Evolutionary conservation across 2,888 invertebrate genomes (phyloP).

Genomic region (Heliconius aoede): DNA sequence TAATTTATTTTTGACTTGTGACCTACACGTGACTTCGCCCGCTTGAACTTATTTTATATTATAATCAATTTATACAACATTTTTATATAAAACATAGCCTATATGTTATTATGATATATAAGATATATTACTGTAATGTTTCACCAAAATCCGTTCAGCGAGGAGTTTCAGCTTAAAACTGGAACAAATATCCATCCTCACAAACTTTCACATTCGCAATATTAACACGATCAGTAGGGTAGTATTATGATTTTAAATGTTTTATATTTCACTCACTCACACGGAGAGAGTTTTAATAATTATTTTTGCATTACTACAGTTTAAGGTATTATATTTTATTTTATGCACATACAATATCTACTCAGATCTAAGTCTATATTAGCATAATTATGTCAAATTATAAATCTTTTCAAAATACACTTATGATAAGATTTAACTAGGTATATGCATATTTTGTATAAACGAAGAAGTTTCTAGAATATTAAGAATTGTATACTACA

Average conservation of each 20-base stretch:
- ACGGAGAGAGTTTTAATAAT: neutral
- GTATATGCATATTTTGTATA: neutral
- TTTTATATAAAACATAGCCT: too few relatives aligned
- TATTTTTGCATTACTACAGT: neutral
- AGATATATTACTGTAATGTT: too few relatives aligned
- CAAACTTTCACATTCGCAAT: too few relatives aligned
- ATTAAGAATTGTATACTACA: neutral
- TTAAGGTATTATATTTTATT: neutral
- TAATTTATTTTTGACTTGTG: neutral
- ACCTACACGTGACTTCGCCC: too few relatives aligned
- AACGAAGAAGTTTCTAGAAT: conserved; percentile 19
- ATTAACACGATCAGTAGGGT: too few relatives aligned
- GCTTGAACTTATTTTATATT: too few relatives aligned
- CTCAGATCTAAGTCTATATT: neutral
- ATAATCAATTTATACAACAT: too few relatives aligned
- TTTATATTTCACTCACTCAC: neutral
- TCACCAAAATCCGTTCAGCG: too few relatives aligned
- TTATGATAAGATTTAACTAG: neutral
- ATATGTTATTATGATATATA: too few relatives aligned
- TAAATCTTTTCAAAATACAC: neutral
- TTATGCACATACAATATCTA: neutral
- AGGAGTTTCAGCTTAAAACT: too few relatives aligned
- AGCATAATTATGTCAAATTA: neutral
- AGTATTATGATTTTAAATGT: too few relatives aligned
- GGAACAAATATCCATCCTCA: too few relatives aligned